Conservation (phyloP, 1,140 invertebrate species). For the Maniola jurtina region DNA sequence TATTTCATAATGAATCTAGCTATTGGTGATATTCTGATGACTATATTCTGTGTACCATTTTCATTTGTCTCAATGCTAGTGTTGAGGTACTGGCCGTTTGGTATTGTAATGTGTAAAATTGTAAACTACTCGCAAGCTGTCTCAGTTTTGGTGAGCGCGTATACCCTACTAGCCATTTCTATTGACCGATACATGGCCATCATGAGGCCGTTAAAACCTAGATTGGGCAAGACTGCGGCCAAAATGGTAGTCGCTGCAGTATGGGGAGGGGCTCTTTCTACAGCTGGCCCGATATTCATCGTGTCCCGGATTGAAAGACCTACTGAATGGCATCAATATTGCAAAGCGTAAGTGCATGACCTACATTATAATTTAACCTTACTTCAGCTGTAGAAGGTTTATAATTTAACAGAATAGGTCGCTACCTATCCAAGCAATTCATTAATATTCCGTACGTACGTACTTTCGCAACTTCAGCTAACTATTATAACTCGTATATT, state of each 20-base stretch:
- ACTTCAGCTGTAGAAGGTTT: too few species aligned
- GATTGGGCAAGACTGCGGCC: conserved; percentile 86
- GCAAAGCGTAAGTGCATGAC: conserved; percentile 81
- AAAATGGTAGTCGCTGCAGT: conserved; percentile 86
- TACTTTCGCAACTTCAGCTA: not conserved
- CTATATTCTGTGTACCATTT: conserved; percentile 92
- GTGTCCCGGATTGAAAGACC: conserved; percentile 83
- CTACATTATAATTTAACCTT: too few species aligned
- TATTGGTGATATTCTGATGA: conserved; percentile 91
- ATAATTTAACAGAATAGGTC: too few species aligned
- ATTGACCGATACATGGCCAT: conserved; percentile 93
- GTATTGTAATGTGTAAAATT: conserved; percentile 85
- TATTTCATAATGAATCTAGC: conserved; percentile 93
- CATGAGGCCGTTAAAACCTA: conserved; percentile 90
- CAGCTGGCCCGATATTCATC: conserved; percentile 89
- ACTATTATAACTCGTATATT: not conserved
- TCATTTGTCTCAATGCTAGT: conserved; percentile 88
- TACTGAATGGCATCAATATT: conserved; percentile 79
- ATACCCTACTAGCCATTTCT: conserved; percentile 91
- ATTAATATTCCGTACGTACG: not conserved
- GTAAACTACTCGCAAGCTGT: conserved; percentile 90
- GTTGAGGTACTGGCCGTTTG: conserved; percentile 91
- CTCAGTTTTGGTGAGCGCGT: conserved; percentile 90
- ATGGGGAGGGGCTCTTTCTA: conserved; percentile 88
- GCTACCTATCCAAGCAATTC: not conserved